These are phyloP conservation scores for Zaprionus gabonicus DNA, from an alignment of 1,140 invertebrate species.

Conservation along the genomic window DNA sequence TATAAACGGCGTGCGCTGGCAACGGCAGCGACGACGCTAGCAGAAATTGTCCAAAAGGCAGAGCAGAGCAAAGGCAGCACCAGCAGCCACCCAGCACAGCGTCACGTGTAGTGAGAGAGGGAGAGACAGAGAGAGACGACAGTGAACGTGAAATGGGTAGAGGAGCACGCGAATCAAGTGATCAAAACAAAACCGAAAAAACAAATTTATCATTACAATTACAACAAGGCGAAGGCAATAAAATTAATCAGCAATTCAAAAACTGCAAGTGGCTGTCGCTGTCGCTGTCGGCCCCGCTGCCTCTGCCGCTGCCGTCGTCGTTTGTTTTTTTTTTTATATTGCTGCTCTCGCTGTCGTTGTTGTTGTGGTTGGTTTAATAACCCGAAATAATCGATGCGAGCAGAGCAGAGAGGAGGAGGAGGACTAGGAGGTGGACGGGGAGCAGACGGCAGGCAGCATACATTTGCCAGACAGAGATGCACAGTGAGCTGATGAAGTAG, in stretches of 20 bases:
- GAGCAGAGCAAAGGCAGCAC: conserved; percentile 50
- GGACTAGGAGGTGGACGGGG: no score
- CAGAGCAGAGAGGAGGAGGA: conserved; percentile 10
- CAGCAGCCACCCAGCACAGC: conserved; percentile 53
- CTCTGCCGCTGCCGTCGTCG: conserved; percentile 25
- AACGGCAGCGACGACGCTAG: conserved; percentile 32
- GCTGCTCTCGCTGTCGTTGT: conserved; percentile 36
- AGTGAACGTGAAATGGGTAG: conserved; percentile 30
- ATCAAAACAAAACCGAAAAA: conserved; percentile 83
- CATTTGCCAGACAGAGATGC: conserved; percentile 67
- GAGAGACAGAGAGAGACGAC: conserved; percentile 34
- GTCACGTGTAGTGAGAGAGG: conserved; percentile 40
- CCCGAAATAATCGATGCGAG: conserved; percentile 73
- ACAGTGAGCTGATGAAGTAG: conserved; percentile 46
- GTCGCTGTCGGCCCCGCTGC: conserved; percentile 17
- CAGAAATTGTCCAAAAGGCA: conserved; percentile 60
- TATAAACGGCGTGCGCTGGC: conserved; percentile 63
- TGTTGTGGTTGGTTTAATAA: conserved; percentile 78
- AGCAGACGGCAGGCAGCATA: conserved; percentile 1
- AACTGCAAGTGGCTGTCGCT: conserved; percentile 77
- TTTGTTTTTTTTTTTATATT: conserved; percentile 16
- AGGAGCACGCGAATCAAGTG: conserved; percentile 67
- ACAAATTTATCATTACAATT: conserved; percentile 83
- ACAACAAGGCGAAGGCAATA: conserved; percentile 75
- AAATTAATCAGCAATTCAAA: conserved; percentile 83